phyloP scores from a whole-genome alignment of 1,140 invertebrate genomes.

The Aphaenogaster floridana region DNA sequence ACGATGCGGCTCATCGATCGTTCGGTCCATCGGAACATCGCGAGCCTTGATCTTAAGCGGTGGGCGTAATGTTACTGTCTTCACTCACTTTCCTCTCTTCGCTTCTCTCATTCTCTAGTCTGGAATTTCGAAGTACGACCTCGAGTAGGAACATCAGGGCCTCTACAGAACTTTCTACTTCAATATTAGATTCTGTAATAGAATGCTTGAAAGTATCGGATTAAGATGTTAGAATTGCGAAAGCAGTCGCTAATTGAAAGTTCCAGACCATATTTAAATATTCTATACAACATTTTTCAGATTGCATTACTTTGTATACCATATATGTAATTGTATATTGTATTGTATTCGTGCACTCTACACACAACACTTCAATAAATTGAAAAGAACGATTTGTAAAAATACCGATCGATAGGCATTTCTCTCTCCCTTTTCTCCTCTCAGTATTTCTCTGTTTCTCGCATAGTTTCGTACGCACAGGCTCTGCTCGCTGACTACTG shows the following conservation, averaged over 20 bases:
- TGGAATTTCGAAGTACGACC: constrained; percentile 20
- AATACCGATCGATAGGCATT: neutral
- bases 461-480: constrained; percentile 1
- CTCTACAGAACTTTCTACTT: constrained; percentile 17
- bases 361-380: neutral
- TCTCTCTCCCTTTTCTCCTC: neutral
- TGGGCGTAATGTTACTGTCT: constrained; percentile 24
- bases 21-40: neutral
- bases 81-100: neutral
- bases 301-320: neutral
- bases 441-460: constrained; percentile 23
- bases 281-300: neutral
- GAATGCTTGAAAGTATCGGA: neutral
- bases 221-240: neutral
- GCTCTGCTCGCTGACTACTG: constrained; percentile 26
- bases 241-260: neutral
- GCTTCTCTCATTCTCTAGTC: neutral
- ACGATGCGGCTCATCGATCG: neutral
- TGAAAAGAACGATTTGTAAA: neutral
- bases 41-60: constrained; percentile 53
- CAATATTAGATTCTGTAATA: neutral
- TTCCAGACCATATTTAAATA: neutral
- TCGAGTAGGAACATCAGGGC: constrained; percentile 6
- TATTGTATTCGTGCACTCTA: neutral
- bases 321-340: neutral